Conservation (phyloP, 2,888 invertebrate genomes). For the Noctua janthe region DNA sequence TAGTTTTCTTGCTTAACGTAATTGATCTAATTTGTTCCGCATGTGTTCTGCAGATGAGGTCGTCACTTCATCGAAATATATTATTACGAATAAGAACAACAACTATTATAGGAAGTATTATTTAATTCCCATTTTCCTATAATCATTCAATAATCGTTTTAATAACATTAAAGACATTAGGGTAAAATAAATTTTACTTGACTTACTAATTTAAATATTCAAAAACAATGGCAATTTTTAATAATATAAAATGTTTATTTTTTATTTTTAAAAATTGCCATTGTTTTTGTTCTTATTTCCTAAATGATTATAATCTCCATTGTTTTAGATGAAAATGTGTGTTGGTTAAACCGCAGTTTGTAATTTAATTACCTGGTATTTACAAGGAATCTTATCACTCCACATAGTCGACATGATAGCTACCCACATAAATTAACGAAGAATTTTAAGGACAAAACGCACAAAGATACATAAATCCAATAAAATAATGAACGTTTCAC, state of each 20-base stretch:
- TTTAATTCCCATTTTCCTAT: background rate
- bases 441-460: slow-evolving; percentile 66
- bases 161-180: no score
- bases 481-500: slow-evolving; percentile 32
- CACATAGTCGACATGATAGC: slow-evolving; percentile 39
- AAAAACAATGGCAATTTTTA: background rate
- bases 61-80: background rate
- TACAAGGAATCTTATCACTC: slow-evolving; percentile 42
- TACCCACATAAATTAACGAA: slow-evolving; percentile 64
- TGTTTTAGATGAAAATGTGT: background rate
- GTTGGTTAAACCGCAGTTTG: slow-evolving; percentile 13
- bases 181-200: background rate
- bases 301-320: background rate
- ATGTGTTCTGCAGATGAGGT: background rate
- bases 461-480: slow-evolving; percentile 43
- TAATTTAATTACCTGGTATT: slow-evolving; percentile 53
- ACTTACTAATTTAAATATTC: background rate
- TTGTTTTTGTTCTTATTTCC: background rate
- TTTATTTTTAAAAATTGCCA: no score
- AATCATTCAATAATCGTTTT: background rate
- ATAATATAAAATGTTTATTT: no score
- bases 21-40: slow-evolving; percentile 8
- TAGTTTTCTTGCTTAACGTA: slow-evolving; percentile 19
- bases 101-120: background rate
- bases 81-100: background rate